Conservation (phyloP, 2,113 vertebrate genomes). For the Apaloderma vittatum region DNA sequence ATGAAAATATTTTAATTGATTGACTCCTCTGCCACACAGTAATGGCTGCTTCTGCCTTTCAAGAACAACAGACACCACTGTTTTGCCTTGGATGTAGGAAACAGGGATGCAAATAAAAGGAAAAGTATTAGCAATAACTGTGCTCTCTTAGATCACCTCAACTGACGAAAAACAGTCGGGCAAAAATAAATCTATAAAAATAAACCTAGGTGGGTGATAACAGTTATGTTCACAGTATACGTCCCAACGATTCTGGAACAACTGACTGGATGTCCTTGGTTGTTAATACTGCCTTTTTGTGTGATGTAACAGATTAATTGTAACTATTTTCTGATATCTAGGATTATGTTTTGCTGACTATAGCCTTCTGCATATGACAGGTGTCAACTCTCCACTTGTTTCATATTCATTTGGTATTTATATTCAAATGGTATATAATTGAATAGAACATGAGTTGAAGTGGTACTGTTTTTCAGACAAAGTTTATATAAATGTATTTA, state of each 20-base stretch:
- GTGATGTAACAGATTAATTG: not conserved
- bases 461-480: not conserved
- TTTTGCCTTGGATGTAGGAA: not conserved
- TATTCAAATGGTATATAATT: not conserved
- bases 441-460: not conserved
- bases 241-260: not conserved
- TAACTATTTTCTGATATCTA: not conserved
- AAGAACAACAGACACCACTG: not conserved
- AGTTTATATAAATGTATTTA: not conserved
- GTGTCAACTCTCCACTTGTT: not conserved
- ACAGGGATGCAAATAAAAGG: not conserved
- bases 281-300: not conserved
- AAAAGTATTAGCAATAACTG: not conserved
- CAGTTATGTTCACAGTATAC: accelerated
- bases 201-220: not conserved
- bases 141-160: not conserved
- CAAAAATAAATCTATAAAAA: not conserved
- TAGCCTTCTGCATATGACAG: not conserved
- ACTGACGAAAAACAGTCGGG: not conserved
- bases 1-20: not conserved
- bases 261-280: not conserved
- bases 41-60: not conserved
- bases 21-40: not conserved
- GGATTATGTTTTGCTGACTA: not conserved
- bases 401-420: not conserved